Evolutionary conservation across 2,888 invertebrate genomes (phyloP), one percentile per base, ranked within the genome.

Genomic region (Panzeria rudis): DNA sequence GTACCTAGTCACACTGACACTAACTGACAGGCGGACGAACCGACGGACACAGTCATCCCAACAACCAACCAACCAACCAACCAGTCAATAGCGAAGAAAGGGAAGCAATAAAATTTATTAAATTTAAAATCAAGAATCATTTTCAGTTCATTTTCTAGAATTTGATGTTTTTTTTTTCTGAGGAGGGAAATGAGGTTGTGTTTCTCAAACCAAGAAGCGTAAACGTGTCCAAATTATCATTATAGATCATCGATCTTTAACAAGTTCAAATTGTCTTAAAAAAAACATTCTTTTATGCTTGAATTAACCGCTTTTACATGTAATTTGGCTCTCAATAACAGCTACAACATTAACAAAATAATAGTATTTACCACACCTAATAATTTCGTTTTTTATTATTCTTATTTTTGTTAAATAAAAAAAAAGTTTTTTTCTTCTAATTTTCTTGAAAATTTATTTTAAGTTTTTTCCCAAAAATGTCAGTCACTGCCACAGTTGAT

Each of bases 221-320:
- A 82, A 85, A 85, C 75, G 78, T 85, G 78, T 85, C 64, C 78
- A 85, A 85, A 85, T 82, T 85, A 85, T 79, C 85, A 82, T 85
- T 64, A 69, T 61, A 78, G 78, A 79, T 85, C 82, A 79, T 82
- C 85, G 85, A 82, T 85, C 78, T 82, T 81, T 78, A 85, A 85
- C 85, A 85, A 78, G 61, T 78, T 78, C n/a, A 38, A 50, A 62
- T 73, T n/a, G 38, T 38, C 50, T 69, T 32, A 11, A n/a, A 6
- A 52, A 38, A 38, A 29, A 61, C n/a, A 38, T 38, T 35, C 25
- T 73, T 82, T 76, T 71, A 78, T 82, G 85, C 85, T 82, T 85
- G 69, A 85, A 62, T 85, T 78, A 75, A 41, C 69, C 64, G 50
- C 82, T 64, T 68, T 82, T 84, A 84, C 80, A 80, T 68, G 76